Base-by-base conservation (phyloP, 2,888 invertebrate species). In the Opisthograptis luteolata region DNA sequence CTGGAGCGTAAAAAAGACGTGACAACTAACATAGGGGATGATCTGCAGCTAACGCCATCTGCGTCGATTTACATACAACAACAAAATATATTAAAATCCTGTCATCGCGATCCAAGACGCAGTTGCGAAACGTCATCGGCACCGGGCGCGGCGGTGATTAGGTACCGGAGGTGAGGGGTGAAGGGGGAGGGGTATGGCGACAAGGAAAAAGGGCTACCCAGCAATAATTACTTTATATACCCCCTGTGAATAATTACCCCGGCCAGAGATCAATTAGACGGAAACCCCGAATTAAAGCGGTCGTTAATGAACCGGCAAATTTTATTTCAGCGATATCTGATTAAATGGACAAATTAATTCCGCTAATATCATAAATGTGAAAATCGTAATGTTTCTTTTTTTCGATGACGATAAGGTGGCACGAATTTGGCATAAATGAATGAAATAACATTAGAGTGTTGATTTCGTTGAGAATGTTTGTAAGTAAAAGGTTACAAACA, bases 21-120 rank as follows among this genome's bases (percentile, higher is more conserved):
- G 27, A 37, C 15, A 30, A 42, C 30, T 35, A 41, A 27, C 35
- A 22, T 20, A 32, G 43, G 50, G 44, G 44, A 28, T 50, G 27
- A 24, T 28, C 25, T 19, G 36, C 22, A 41, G 36, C 43, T 10
- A 28, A 52, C 73, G 66, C 64, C 79, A 84, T 81, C 82, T 83
- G 82, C 77, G 78, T 68, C 72, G 71, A 85, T 89, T 88, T 86
- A 85, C 87, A 89, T 88, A 83, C 78, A 76, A 79, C 84, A 81
- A 75, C 79, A 80, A 85, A 86, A 87, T 87, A 87, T 88, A 89
- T 89, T 89, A 89, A 89, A 89, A 89, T 84, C 65, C 87, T 88
- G 89, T 87, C 87, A 87, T 76, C 84, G 73, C 73, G 73, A 79
- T 80, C 76, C 81, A 84, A 85, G 84, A 84, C 79, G 76, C 82